These are phyloP conservation scores for Malurus alboscapulatus DNA, from an alignment of 2,113 vertebrate genomes.

Conservation along the genomic window DNA sequence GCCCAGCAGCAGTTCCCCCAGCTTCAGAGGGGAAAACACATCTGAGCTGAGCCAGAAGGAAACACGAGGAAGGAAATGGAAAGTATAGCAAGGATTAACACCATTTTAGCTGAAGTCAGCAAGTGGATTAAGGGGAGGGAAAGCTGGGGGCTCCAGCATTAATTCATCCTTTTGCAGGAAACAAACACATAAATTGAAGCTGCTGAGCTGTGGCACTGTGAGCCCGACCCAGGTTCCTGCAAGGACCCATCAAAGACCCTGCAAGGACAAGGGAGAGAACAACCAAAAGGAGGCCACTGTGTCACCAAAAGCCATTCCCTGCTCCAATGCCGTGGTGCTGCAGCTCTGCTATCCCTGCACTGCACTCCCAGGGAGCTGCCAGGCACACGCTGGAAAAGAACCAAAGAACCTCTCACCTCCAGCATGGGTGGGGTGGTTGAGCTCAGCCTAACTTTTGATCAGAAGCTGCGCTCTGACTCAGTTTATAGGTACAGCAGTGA, in stretches of 20 bases:
- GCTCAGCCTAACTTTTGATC: background rate
- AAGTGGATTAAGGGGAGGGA: background rate
- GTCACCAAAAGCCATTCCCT: background rate
- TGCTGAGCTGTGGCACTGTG: background rate
- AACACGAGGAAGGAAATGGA: background rate
- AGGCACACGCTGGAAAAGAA: background rate
- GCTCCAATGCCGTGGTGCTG: accelerated
- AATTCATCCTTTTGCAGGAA: background rate
- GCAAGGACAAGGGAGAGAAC: background rate
- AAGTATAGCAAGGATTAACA: background rate
- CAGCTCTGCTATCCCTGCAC: background rate
- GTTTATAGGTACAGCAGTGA: background rate
- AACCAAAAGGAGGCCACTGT: background rate
- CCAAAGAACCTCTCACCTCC: background rate
- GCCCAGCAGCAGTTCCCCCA: background rate
- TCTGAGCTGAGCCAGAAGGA: background rate
- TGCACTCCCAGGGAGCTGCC: background rate
- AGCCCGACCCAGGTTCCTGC: accelerated
- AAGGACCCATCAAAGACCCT: background rate
- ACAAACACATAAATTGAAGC: background rate
- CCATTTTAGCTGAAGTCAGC: background rate
- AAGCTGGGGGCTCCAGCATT: background rate
- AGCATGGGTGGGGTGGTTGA: background rate
- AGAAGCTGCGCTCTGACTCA: background rate
- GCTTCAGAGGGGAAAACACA: background rate